phyloP scores from a whole-genome alignment of 2,113 vertebrate genomes.

The Picathartes gymnocephalus region DNA sequence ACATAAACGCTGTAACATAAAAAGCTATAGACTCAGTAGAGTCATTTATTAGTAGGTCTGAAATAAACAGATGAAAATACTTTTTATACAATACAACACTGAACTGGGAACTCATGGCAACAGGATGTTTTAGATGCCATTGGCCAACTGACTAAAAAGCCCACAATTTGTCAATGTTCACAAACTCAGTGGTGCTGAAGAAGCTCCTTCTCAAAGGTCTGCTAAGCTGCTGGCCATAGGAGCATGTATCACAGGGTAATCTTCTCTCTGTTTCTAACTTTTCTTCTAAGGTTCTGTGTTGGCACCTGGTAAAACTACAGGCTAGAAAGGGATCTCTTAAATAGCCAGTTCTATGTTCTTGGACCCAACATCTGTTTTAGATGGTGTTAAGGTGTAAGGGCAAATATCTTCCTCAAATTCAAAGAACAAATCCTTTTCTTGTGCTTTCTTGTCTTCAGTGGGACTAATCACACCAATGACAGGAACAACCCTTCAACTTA shows the following conservation, averaged over 20 bases:
- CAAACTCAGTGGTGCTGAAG: not conserved
- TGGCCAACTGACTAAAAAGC: not conserved
- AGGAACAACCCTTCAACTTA: not conserved
- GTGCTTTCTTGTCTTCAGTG: not conserved
- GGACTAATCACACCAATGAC: not conserved
- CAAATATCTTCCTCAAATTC: not conserved
- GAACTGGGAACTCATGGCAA: not conserved
- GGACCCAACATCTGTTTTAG: not conserved
- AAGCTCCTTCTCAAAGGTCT: not conserved
- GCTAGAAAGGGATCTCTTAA: not conserved
- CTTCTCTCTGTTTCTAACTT: not conserved
- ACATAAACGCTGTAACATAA: not conserved
- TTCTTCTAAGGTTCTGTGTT: not conserved
- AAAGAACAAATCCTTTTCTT: not conserved
- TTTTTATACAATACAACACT: not conserved
- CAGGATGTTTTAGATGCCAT: not conserved
- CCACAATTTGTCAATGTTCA: not conserved
- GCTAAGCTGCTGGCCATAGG: not conserved
- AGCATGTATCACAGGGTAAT: not conserved
- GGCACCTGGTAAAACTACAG: not conserved
- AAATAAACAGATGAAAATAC: not conserved
- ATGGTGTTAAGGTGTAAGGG: not conserved
- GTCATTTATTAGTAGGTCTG: not conserved
- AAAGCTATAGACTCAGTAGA: not conserved
- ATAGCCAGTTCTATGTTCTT: not conserved